Evolutionary conservation across 2,797 vertebrate genomes (phyloP), one percentile per base, ranked within the genome.

Genomic region (Buceros bicornis): DNA sequence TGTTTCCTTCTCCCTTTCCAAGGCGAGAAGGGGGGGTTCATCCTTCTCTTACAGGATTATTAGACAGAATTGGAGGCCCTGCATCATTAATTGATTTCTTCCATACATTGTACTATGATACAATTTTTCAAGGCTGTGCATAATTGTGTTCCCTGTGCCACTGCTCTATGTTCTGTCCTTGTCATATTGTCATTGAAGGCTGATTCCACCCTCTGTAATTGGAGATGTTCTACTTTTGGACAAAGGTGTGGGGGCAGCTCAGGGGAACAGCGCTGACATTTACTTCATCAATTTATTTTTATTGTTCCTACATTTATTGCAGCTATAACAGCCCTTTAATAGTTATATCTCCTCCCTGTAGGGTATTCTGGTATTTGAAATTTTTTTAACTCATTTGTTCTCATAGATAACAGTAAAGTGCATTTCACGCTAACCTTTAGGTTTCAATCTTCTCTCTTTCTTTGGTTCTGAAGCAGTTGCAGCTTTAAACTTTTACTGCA

Each of bases 341-440:
- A 98, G 98, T 98, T 98, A 98, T 98, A 98, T 98, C 98, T 98
- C 98, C 98, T 98, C 98, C 98, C 98, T 98, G 98, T 98, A 98
- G 98, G 98, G 98, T 98, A 98, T 98, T 98, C 98, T 98, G 98
- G 98, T 98, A 98, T 98, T 98, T 98, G 98, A 98, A 98, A 98
- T 98, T 98, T 98, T 98, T 98, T 98, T 98, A 98, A 98, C 98
- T 98, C 98, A 98, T 98, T 98, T 98, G 98, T 98, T 98, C 98
- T 98, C 98, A 98, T 96, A 98, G 98, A 98, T 98, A 98, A 98
- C 98, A 98, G 98, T 98, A 98, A 98, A 98, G 98, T 98, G 98
- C 98, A 98, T 98, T 98, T 98, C 98, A 98, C 62, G 67, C 98
- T 98, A 98, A 98, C 98, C 98, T 98, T 98, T 98, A 98, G 98